Evolutionary conservation across 2,113 vertebrate species (phyloP), one percentile per base, ranked within the genome.

Genomic region (Amia ocellicauda): DNA sequence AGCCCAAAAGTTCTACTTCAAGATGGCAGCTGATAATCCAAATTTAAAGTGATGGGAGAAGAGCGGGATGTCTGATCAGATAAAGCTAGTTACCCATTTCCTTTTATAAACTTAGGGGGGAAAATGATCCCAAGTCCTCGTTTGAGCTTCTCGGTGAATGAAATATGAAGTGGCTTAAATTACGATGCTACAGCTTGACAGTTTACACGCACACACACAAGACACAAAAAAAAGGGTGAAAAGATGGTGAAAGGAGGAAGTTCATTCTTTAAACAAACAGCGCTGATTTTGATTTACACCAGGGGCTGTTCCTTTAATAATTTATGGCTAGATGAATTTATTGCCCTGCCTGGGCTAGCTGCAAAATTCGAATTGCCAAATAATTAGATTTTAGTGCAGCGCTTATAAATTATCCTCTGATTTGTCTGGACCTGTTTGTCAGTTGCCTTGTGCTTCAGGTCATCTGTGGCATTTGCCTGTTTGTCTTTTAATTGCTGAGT

Each of bases 351-450:
- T 83, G 87, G 88, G 87, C 87, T 81, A 87, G 83, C 91, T 92
- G 91, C 90, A 91, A 77, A 91, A 93, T 94, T 90, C 88, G 89
- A 94, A 93, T 93, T 90, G 91, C 91, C 90, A 92, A 94, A 94
- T 94, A 94, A 93, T 93, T 90, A 93, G 92, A 93, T 93, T 94
- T 94, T 93, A 93, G 90, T 57, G 89, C 89, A 88, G 88, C 86
- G 90, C 90, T 92, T 92, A 91, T 92, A 94, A 94, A 94, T 94
- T 91, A 94, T 90, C 90, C 85, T 69, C 86, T 88, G 91, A 91
- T 94, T 94, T 93, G 92, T 93, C 92, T 85, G 78, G 91, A 92
- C 91, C 91, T 93, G 91, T 94, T 94, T 94, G 92, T 94, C 92
- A 93, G 91, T 85, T 80, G 87, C 86, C 90, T 90, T 90, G 90